Conservation (phyloP, 2,113 vertebrate genomes). For the Myocastor coypus region DNA sequence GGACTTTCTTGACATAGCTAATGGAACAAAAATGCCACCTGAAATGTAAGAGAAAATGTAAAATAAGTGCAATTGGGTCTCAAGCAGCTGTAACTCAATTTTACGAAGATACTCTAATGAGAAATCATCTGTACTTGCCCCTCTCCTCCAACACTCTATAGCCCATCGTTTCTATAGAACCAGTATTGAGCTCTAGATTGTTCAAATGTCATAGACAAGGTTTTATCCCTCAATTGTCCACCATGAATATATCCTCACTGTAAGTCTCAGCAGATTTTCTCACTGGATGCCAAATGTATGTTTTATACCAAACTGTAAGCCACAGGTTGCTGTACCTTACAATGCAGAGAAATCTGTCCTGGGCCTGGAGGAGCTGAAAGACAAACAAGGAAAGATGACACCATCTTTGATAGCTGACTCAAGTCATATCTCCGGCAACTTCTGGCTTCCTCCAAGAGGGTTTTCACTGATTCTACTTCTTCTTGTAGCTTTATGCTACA, state of each 20-base stretch:
- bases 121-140: not conserved
- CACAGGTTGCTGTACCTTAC: not conserved
- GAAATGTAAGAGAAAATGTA: not conserved
- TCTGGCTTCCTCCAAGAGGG: not conserved
- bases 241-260: not conserved
- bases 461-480: not conserved
- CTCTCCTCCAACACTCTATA: not conserved
- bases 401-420: not conserved
- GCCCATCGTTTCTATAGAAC: not conserved
- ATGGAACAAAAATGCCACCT: not conserved
- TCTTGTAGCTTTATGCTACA: not conserved
- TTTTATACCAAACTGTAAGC: not conserved
- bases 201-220: not conserved
- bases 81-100: not conserved
- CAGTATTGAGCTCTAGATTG: not conserved
- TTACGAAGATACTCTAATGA: not conserved
- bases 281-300: not conserved
- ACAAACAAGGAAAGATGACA: no score
- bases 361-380: not conserved
- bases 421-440: rapidly evolving
- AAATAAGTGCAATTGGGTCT: not conserved
- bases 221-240: not conserved
- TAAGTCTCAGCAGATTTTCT: not conserved
- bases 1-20: not conserved
- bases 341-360: not conserved